Percentiles rank a stretch among this genome's conserved stretches.
Conservation (phyloP, 2,797 vertebrate genomes). For the Clarias fuscus region DNA sequence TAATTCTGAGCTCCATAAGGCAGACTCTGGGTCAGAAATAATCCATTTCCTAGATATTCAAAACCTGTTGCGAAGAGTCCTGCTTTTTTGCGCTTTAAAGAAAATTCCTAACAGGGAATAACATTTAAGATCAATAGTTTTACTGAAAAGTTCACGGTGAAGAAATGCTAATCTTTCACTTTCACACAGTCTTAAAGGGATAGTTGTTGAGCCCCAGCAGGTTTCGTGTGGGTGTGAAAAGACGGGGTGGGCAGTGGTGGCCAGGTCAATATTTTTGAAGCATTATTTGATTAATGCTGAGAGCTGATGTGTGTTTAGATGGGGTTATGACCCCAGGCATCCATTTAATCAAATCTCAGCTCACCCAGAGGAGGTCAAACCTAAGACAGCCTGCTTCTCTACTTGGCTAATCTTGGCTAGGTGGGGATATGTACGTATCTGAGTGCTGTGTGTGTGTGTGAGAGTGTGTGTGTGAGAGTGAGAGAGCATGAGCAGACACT, state of each 20-base stretch:
- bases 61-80: not conserved
- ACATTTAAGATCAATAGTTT: not conserved
- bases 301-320: slow-evolving; percentile 82
- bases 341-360: slow-evolving; percentile 87
- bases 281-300: slow-evolving; percentile 85
- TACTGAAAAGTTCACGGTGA: not conserved
- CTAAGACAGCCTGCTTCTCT: slow-evolving; percentile 54
- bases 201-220: slow-evolving; percentile 59
- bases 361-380: slow-evolving; percentile 75
- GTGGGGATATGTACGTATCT: not conserved
- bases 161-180: slow-evolving; percentile 1
- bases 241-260: slow-evolving; percentile 66
- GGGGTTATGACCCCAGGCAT: slow-evolving; percentile 81
- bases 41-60: not conserved
- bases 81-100: not conserved
- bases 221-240: slow-evolving; percentile 45
- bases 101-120: not conserved
- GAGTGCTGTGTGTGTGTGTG: not conserved
- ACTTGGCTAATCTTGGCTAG: slow-evolving; percentile 1
- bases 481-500: not conserved
- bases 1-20: not conserved
- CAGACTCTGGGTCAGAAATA: not conserved
- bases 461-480: not conserved
- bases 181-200: slow-evolving; percentile 23
- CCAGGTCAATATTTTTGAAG: slow-evolving; percentile 75